These are phyloP conservation scores for Drosophila mulleri DNA, from an alignment of 2,888 invertebrate species.

Conservation along the genomic window DNA sequence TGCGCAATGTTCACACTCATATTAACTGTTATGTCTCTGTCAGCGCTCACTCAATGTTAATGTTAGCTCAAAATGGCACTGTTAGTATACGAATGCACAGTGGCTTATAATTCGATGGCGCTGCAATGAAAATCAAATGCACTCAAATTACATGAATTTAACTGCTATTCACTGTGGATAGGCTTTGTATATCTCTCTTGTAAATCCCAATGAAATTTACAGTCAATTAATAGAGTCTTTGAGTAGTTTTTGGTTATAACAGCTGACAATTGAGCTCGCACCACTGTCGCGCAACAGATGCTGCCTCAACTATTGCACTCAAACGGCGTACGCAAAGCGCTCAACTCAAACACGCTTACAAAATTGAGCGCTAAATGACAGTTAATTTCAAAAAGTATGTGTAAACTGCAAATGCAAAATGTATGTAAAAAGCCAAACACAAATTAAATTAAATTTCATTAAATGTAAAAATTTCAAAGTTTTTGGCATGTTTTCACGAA, in stretches of 20 bases:
- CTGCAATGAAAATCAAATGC: neutral
- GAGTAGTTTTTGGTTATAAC: fast-evolving
- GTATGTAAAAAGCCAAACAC: slow-evolving; percentile 17
- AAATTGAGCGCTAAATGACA: slow-evolving; percentile 16
- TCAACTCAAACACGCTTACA: slow-evolving; percentile 9
- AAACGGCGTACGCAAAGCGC: neutral
- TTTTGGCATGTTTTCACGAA: neutral
- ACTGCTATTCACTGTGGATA: fast-evolving
- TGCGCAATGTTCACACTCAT: slow-evolving; percentile 21
- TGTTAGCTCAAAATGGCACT: slow-evolving; percentile 48
- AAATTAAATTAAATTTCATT: slow-evolving; percentile 9
- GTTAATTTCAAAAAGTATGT: slow-evolving; percentile 30
- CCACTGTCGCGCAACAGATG: slow-evolving; percentile 57
- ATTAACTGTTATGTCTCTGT: slow-evolving; percentile 1
- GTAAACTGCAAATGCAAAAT: slow-evolving; percentile 40
- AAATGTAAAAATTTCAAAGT: slow-evolving; percentile 1
- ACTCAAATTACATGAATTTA: neutral
- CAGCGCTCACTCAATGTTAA: slow-evolving; percentile 34
- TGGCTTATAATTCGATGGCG: neutral
- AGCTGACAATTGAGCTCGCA: neutral
- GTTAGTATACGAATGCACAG: slow-evolving; percentile 29
- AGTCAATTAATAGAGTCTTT: neutral
- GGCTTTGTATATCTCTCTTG: neutral
- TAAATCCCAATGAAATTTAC: no score
- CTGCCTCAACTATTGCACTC: slow-evolving; percentile 32